phyloP scores from a whole-genome alignment of 2,797 vertebrate genomes.

The Fringilla coelebs region DNA sequence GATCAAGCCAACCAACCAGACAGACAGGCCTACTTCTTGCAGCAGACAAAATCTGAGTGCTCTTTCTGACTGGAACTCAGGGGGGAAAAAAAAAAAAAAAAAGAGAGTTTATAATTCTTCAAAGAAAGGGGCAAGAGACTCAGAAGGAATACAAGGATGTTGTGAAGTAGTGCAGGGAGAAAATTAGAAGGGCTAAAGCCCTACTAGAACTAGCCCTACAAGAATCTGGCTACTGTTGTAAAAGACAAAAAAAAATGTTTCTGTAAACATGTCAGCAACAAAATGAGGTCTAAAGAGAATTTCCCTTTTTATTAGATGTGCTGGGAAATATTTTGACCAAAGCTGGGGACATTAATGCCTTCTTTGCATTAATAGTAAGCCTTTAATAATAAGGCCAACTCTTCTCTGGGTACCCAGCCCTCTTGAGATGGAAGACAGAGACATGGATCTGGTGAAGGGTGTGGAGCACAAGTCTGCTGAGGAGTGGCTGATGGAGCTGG shows the following conservation, averaged over 20 bases:
- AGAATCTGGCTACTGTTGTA: neutral
- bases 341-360: neutral
- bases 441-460: fast-evolving
- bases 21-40: neutral
- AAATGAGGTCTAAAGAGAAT: neutral
- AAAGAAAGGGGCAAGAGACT: neutral
- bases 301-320: neutral
- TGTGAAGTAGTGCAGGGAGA: neutral
- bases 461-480: neutral
- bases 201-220: neutral
- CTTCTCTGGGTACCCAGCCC: neutral
- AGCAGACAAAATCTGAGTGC: neutral
- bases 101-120: neutral
- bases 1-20: neutral
- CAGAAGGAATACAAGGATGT: neutral
- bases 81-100: no score
- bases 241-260: neutral
- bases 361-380: neutral
- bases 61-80: neutral
- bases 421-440: neutral
- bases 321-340: neutral
- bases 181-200: neutral
- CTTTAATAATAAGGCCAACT: neutral
- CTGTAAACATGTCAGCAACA: neutral
- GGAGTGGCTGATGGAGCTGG: neutral